Evolutionary conservation across 2,888 invertebrate genomes (phyloP).

Genomic region (Acleris holmiana): DNA sequence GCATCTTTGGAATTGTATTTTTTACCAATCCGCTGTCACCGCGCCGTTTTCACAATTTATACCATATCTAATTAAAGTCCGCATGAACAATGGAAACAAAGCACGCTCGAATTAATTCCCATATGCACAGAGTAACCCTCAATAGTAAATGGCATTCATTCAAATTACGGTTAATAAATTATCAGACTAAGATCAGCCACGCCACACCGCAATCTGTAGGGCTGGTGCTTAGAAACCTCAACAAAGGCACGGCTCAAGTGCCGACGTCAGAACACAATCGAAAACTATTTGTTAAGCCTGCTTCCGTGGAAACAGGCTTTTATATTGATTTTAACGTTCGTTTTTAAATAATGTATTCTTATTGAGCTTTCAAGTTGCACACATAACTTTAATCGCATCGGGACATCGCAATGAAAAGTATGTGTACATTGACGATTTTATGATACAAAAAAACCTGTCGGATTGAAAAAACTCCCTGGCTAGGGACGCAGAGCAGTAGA

Average conservation of each 20-base stretch:
- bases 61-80: too few relatives aligned
- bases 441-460: too few relatives aligned
- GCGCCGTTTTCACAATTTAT: too few relatives aligned
- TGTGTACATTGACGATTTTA: too few relatives aligned
- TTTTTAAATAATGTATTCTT: too few relatives aligned
- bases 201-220: constrained; percentile 33
- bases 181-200: constrained; percentile 28
- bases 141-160: constrained; percentile 20
- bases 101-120: constrained; percentile 7
- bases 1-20: background rate
- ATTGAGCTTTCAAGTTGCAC: too few relatives aligned
- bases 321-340: constrained; percentile 1
- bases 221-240: constrained; percentile 23
- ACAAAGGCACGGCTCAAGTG: constrained; percentile 25
- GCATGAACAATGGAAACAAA: constrained; percentile 1
- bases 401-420: too few relatives aligned
- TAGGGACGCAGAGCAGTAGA: too few relatives aligned
- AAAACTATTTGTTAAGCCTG: constrained; percentile 31
- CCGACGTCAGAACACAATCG: constrained; percentile 16
- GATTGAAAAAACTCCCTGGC: too few relatives aligned
- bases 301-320: constrained; percentile 14
- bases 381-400: too few relatives aligned
- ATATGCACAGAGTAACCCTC: constrained; percentile 4
- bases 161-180: constrained; percentile 34
- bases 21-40: too few relatives aligned